Conservation (phyloP, 2,113 vertebrate species). For the Myiopsitta monachus region DNA sequence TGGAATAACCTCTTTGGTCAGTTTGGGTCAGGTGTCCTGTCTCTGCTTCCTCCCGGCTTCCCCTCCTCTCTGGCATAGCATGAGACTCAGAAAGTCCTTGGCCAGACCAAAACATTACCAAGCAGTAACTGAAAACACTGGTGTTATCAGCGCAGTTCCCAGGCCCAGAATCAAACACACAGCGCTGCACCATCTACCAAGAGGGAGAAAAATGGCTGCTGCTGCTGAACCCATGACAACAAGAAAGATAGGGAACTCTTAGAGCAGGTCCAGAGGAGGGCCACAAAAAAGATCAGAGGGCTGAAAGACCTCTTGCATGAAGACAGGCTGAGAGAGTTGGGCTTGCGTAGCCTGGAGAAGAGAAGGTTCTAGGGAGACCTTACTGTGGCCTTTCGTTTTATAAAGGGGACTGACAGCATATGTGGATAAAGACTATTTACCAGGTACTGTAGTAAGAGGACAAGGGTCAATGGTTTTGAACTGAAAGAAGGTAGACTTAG, state of each 20-base stretch:
- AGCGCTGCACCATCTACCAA: no score
- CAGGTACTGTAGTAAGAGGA: background rate
- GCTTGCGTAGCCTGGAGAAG: background rate
- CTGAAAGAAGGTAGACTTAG: background rate
- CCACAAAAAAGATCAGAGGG: background rate
- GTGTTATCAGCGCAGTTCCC: no score
- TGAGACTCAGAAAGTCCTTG: no score
- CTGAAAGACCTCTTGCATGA: background rate
- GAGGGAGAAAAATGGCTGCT: no score
- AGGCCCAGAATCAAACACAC: no score
- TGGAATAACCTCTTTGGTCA: no score
- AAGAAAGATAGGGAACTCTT: background rate
- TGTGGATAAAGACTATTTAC: background rate
- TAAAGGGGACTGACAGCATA: background rate
- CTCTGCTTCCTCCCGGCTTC: no score
- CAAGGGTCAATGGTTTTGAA: background rate
- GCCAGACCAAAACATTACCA: no score
- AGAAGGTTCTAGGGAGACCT: background rate
- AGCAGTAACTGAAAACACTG: no score
- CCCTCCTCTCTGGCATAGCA: no score
- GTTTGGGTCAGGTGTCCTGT: no score
- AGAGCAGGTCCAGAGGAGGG: background rate
- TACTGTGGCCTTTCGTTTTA: background rate
- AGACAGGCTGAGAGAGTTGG: background rate
- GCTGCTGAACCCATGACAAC: no score